Evolutionary conservation across 2,888 invertebrate species (phyloP).

Genomic region (Cetonia aurata): DNA sequence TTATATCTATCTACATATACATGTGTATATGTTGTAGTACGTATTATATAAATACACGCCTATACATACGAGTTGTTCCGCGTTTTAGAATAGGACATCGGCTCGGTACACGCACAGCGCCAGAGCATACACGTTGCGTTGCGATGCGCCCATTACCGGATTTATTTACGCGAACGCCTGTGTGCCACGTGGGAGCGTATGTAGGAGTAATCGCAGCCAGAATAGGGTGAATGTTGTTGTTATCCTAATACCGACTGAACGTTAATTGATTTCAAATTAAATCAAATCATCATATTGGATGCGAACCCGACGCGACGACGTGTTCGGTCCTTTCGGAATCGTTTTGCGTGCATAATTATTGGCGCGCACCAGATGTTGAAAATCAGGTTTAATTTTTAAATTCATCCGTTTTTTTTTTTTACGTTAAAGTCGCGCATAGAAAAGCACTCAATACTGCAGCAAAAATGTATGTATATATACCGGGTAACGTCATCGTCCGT

Average conservation of each 20-base stretch:
- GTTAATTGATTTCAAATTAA: constrained; percentile 21
- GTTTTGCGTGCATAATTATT: too few relatives aligned
- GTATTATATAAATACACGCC: too few relatives aligned
- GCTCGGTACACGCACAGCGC: too few relatives aligned
- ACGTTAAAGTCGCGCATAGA: too few relatives aligned
- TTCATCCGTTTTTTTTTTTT: background rate
- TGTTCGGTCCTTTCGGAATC: background rate
- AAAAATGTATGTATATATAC: too few relatives aligned
- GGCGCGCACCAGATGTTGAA: background rate
- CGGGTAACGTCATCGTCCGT: too few relatives aligned
- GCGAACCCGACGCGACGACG: background rate
- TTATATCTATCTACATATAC: background rate
- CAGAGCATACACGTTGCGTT: too few relatives aligned
- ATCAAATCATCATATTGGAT: constrained; percentile 11
- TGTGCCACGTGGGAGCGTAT: background rate
- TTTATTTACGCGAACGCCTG: background rate
- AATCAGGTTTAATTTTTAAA: background rate
- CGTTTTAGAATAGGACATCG: too few relatives aligned
- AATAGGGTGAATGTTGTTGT: background rate
- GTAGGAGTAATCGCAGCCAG: background rate
- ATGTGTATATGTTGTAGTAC: too few relatives aligned
- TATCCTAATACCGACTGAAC: background rate
- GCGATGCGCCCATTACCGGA: background rate
- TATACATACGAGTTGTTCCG: too few relatives aligned
- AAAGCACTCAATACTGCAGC: too few relatives aligned